Conservation (phyloP, 1,140 invertebrate species). For the Halesus radiatus region DNA sequence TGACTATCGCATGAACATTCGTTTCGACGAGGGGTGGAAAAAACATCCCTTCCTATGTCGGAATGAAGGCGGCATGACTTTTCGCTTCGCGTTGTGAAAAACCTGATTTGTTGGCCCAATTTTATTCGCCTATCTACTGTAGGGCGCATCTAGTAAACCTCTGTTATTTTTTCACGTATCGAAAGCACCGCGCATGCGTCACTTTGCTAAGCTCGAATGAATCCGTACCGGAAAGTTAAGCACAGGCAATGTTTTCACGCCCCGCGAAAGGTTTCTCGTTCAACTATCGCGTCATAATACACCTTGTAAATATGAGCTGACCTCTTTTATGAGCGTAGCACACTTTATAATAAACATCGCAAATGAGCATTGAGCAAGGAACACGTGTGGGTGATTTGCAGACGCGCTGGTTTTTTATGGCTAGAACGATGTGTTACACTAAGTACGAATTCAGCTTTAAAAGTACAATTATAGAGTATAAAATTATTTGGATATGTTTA, state of each 20-base stretch:
- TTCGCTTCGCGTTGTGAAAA: no score
- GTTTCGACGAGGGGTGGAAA: no score
- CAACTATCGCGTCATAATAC: not conserved
- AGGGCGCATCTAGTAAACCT: not conserved
- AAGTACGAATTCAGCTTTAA: no score
- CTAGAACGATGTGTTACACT: no score
- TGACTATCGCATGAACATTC: no score
- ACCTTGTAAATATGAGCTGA: not conserved
- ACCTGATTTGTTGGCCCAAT: no score
- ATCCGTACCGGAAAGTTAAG: not conserved
- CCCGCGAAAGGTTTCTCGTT: not conserved
- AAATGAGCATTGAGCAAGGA: constrained; percentile 8
- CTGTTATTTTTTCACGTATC: constrained; percentile 1
- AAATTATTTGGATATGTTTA: no score
- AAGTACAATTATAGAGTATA: no score
- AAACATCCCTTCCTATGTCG: no score
- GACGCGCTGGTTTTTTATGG: not conserved
- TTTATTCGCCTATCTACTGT: no score
- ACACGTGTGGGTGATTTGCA: constrained; percentile 3
- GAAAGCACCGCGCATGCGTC: not conserved
- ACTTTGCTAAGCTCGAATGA: constrained; percentile 28
- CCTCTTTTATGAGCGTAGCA: not conserved
- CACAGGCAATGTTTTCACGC: not conserved
- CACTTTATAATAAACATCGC: constrained; percentile 10
- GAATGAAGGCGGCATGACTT: no score